Base-by-base conservation (phyloP, 2,113 vertebrate species). In the Labrus mixtus region DNA sequence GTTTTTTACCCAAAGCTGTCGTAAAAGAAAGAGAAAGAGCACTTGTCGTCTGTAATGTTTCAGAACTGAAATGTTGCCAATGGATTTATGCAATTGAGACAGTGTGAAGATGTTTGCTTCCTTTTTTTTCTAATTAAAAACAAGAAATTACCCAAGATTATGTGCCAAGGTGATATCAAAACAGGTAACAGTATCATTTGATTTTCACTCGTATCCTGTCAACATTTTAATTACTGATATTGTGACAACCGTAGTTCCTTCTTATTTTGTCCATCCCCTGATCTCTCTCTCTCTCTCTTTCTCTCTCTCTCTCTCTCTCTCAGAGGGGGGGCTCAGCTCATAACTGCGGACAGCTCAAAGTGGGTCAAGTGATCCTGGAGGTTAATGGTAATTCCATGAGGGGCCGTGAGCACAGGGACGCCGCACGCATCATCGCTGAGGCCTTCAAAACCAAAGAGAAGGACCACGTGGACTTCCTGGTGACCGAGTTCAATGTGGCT, bases 381-480 rank as follows among this genome's bases (percentile, higher is more conserved):
- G 96, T 99, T 63, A 99, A 99, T 0, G 97, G 97, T 50, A 90
- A 94, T 0, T 94, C 97, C 0, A 90, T 99, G 0, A 92, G 92
- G 17, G 97, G 96, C 17, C 97, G 96, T 17, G 97, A 99, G 84
- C 98, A 99, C 72, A 94, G 96, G 22, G 97, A 98, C 3, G 96
- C 98, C 0, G 98, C 98, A 0, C 95, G 96, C 0, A 90, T 98
- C 94, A 99, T 99, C 1, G 98, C 98, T 0, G 97, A 99, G 92
- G 98, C 97, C 89, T 99, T 99, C 81, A 98, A 99, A 94, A 96
- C 93, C 94, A 98, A 98, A 95, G 97, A 98, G 22, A 95, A 92
- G 67, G 97, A 98, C 92, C 86, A 96, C 81, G 93, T 99, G 4
- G 97, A 99, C 91, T 99, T 99, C 90, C 90, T 98, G 87, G 97